Percentiles rank a stretch among this genome's conserved stretches.
phyloP scores from a whole-genome alignment of 2,113 vertebrate genomes.

The Laticauda laticaudata region DNA sequence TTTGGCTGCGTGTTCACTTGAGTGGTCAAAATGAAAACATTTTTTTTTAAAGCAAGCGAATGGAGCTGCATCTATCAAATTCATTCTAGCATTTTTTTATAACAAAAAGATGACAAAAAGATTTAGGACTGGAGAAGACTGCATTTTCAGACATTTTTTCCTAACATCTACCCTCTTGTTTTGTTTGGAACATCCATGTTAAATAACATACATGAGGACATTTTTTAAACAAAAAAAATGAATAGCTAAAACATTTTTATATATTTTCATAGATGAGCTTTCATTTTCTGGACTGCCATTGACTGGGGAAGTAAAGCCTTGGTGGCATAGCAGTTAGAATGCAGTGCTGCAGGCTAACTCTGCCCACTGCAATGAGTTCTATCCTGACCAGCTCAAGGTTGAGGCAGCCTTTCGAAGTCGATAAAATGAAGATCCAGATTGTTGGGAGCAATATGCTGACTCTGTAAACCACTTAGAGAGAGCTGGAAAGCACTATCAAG shows the following conservation, averaged over 20 bases:
- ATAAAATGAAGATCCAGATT: not conserved
- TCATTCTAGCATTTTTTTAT: not conserved
- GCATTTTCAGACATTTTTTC: not conserved
- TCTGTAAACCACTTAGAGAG: not conserved
- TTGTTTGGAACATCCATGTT: not conserved
- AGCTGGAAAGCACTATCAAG: not conserved
- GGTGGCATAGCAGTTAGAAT: not conserved
- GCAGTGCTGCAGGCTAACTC: not conserved
- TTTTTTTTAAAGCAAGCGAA: not conserved
- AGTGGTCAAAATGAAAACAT: not conserved
- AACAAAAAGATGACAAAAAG: not conserved
- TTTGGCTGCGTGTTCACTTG: not conserved
- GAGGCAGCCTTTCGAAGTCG: not conserved
- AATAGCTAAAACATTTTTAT: not conserved
- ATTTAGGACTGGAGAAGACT: not conserved
- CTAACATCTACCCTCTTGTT: not conserved
- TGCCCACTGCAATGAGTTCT: not conserved
- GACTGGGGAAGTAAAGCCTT: not conserved
- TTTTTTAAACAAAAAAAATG: not conserved
- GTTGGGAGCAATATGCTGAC: not conserved
- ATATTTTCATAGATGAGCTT: not conserved
- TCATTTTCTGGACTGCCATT: not conserved
- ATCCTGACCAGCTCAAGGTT: not conserved
- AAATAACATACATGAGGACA: accelerated
- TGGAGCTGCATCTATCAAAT: not conserved